These are phyloP conservation scores for Catotricha subobsoleta DNA, from an alignment of 2,888 invertebrate genomes.

Conservation along the genomic window DNA sequence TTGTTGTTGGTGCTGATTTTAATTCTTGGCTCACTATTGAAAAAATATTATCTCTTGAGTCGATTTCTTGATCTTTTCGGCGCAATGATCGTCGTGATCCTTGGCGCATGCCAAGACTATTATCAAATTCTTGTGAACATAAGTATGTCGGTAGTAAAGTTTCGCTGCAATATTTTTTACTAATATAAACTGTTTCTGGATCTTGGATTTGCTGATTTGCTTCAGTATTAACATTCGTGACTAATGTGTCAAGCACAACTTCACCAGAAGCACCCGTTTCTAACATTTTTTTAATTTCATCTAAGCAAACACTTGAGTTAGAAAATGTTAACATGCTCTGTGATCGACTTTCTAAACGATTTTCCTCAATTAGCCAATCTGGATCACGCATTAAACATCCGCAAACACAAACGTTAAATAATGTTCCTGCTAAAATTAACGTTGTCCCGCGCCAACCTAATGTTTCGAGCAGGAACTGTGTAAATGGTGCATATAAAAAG, in stretches of 20 bases:
- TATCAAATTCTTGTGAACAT: conserved; percentile 21
- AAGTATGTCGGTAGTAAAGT: conserved; percentile 26
- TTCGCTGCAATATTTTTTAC: conserved; percentile 27
- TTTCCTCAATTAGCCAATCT: conserved; percentile 44
- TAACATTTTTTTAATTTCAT: conserved; percentile 42
- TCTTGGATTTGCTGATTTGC: conserved; percentile 28
- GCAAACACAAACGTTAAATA: conserved; percentile 69
- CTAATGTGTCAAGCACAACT: conserved; percentile 26
- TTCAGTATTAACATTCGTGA: conserved; percentile 29
- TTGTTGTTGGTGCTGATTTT: not conserved
- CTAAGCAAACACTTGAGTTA: conserved; percentile 28
- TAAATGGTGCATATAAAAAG: conserved; percentile 71
- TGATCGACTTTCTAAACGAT: conserved; percentile 28
- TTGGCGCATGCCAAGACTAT: conserved; percentile 11
- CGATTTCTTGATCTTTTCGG: conserved; percentile 21
- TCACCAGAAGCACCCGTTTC: conserved; percentile 41
- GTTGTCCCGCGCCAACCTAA: conserved; percentile 76
- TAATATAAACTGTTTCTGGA: conserved; percentile 16
- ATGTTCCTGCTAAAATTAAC: conserved; percentile 61
- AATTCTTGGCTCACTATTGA: conserved; percentile 11
- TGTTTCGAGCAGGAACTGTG: conserved; percentile 54
- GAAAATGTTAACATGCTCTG: conserved; percentile 30
- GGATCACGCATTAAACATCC: conserved; percentile 78
- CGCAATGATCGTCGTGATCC: conserved; percentile 25
- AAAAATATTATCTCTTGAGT: conserved; percentile 23